A percentile compares a stretch with the other conserved stretches of the same genome.
Conservation (phyloP, 2,888 invertebrate species). For the Pocota personata region DNA sequence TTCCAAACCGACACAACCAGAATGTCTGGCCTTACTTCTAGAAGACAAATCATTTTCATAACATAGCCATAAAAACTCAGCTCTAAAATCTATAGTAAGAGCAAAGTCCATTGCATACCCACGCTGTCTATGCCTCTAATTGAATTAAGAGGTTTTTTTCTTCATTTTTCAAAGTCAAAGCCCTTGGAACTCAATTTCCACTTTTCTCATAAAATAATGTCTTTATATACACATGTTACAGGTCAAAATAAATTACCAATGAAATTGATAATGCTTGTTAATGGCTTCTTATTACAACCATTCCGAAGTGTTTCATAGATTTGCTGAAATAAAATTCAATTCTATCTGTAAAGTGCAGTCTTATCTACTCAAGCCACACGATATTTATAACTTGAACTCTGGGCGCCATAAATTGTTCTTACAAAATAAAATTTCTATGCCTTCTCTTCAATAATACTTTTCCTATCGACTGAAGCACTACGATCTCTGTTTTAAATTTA, state of each 20-base stretch:
- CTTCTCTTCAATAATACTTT: background rate
- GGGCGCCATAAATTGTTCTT: conserved; percentile 6
- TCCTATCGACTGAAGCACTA: background rate
- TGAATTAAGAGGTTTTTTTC: background rate
- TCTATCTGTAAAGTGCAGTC: conserved; percentile 1
- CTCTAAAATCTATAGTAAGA: background rate
- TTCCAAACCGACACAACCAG: too few relatives aligned
- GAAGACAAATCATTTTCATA: too few relatives aligned
- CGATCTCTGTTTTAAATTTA: conserved; percentile 19
- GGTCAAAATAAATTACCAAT: conserved; percentile 34
- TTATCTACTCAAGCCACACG: conserved; percentile 12
- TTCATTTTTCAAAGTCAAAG: background rate
- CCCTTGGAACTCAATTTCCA: background rate
- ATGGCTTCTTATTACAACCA: conserved; percentile 27
- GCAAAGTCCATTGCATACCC: background rate
- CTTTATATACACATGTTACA: background rate
- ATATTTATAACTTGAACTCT: conserved; percentile 49
- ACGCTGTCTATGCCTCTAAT: background rate
- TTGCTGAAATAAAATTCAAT: conserved; percentile 26
- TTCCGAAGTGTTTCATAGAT: conserved; percentile 23
- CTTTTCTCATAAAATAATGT: background rate
- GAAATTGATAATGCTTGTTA: conserved; percentile 22
- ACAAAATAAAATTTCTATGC: background rate
- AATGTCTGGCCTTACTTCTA: too few relatives aligned
- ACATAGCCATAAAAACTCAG: background rate